Base-by-base conservation (phyloP, 2,888 invertebrate species). In the Syrphus vitripennis region DNA sequence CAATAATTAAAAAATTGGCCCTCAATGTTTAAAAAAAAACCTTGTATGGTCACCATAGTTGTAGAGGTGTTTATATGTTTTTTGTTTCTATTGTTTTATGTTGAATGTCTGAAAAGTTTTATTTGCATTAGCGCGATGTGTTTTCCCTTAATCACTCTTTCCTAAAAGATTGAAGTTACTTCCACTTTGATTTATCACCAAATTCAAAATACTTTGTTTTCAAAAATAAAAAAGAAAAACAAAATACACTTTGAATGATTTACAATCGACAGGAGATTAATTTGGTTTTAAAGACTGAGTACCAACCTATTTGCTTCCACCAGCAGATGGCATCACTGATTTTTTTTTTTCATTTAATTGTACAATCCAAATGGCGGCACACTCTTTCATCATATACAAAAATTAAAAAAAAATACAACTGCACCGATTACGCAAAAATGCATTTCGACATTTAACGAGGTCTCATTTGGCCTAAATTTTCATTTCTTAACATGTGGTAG, bases 101-200 rank as follows among this genome's bases (percentile, higher is more conserved):
- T 21, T 19, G 29, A 45, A 31, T 61, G 29, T 40, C 55, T 65
- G 19, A 1, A 24, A 10, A 63, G 69, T 42, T 67, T n/a, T 75
- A 80, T 84, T 80, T 84, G 80, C 84, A 84, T 84, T 71, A 76
- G 59, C 65, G 59, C 65, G 59, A 76, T 37, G 53, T 57, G 4
- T 42, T 42, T 19, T 37, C 48, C 48, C 50, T 70, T 24, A 63
- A 70, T 57, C 63, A 65, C 31, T 37, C 45, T 21, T n/a, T n/a
- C n/a, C 34, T 7, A 24, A 19, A 29, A 55, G 31, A 40, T 53
- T 50, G 61, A 63, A 69, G 34, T 34, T 63, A 67, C 53, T 78
- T 61, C 29, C 74, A 42, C 37, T 71, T 72, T 84, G 80, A 84
- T 84, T 77, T 76, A 76, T 84, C 21, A 69, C 10, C 14, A 40